phyloP scores from a whole-genome alignment of 2,888 invertebrate genomes.

The Zonitis immaculata region DNA sequence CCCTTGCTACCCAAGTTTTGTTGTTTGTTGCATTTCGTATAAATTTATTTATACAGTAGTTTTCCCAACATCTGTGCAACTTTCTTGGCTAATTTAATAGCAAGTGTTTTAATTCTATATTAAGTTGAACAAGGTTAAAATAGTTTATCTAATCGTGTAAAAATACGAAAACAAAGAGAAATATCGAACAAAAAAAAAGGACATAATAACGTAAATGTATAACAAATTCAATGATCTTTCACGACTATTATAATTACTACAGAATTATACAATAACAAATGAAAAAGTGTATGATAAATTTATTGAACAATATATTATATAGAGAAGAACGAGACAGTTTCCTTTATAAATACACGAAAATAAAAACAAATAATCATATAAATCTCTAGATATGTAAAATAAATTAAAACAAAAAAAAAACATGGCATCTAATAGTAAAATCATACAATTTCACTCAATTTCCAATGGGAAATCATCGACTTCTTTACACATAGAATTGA shows the following conservation, averaged over 20 bases:
- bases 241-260: neutral
- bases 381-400: too few relatives aligned
- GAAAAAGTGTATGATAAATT: too few relatives aligned
- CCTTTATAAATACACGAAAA: too few relatives aligned
- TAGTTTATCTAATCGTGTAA: slow-evolving; percentile 7
- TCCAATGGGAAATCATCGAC: slow-evolving; percentile 51
- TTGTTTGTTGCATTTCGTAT: neutral
- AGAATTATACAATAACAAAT: too few relatives aligned
- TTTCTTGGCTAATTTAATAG: slow-evolving; percentile 13
- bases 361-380: too few relatives aligned
- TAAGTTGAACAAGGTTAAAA: slow-evolving; percentile 14
- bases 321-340: too few relatives aligned
- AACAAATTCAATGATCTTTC: neutral
- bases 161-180: neutral
- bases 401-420: too few relatives aligned
- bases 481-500: slow-evolving; percentile 58
- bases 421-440: too few relatives aligned
- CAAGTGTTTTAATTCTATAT: slow-evolving; percentile 17
- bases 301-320: too few relatives aligned
- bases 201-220: neutral
- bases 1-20: too few relatives aligned
- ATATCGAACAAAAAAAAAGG: neutral
- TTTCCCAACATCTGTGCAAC: slow-evolving; percentile 10
- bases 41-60: neutral
- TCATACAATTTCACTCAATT: slow-evolving; percentile 43